phyloP scores from a whole-genome alignment of 2,113 vertebrate genomes.

The Tyrannus savana region DNA sequence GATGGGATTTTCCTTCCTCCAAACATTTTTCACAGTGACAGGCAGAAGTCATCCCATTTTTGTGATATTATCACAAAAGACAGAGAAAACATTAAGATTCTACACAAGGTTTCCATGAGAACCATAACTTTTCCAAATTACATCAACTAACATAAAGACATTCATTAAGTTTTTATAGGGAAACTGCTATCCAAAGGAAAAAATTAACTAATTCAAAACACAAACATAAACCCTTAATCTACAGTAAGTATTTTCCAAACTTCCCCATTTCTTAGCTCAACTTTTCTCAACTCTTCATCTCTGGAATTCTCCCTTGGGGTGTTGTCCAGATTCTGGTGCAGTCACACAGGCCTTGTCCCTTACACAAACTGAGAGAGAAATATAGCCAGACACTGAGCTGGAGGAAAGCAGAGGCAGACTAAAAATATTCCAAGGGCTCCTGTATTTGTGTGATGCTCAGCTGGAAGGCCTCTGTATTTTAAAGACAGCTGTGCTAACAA shows the following conservation, averaged over 20 bases:
- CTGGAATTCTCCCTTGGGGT: background rate
- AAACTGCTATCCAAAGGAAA: background rate
- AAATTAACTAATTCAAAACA: background rate
- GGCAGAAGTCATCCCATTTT: background rate
- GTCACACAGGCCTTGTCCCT: background rate
- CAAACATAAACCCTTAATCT: background rate
- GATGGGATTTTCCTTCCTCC: background rate
- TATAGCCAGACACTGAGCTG: background rate
- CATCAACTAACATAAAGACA: background rate
- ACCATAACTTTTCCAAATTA: background rate
- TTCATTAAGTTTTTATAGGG: background rate
- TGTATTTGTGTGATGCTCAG: background rate
- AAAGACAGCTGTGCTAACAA: background rate
- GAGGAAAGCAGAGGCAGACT: background rate
- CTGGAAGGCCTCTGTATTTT: background rate
- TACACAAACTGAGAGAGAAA: background rate
- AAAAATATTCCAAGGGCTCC: background rate
- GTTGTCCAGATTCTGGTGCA: background rate
- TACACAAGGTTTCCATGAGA: background rate
- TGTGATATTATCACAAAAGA: background rate
- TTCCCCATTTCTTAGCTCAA: background rate
- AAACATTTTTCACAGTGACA: background rate
- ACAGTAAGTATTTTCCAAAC: background rate
- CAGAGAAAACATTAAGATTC: background rate
- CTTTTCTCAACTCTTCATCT: background rate